Conservation (phyloP, 2,888 invertebrate genomes). For the Strigamia crassipes region DNA sequence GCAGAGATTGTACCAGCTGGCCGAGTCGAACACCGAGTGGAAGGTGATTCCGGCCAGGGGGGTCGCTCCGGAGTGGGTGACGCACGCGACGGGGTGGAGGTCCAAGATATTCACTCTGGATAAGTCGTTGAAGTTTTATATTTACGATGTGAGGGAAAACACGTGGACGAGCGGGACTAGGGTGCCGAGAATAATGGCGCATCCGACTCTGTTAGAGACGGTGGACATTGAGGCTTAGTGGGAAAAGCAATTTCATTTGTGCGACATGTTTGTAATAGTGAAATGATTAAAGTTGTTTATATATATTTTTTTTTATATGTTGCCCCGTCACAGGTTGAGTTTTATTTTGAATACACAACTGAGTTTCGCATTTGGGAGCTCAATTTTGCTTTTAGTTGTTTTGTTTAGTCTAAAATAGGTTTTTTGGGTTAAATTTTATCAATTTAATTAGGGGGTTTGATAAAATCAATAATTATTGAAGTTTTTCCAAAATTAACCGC, state of each 20-base stretch:
- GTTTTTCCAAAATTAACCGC: too few relatives aligned
- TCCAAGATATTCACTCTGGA: slow-evolving; percentile 33
- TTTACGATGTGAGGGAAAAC: slow-evolving; percentile 22
- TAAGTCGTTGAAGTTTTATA: slow-evolving; percentile 12
- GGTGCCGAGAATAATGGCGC: slow-evolving; percentile 28
- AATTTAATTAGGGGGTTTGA: too few relatives aligned
- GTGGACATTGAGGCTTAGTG: not conserved
- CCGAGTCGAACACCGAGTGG: not conserved
- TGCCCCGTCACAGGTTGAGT: too few relatives aligned
- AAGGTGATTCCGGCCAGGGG: not conserved
- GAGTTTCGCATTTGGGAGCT: too few relatives aligned
- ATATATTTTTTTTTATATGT: too few relatives aligned
- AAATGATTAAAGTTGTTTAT: too few relatives aligned
- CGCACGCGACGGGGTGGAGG: not conserved
- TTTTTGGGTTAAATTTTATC: too few relatives aligned
- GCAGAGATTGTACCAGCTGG: slow-evolving; percentile 11
- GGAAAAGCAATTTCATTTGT: not conserved
- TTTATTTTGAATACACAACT: too few relatives aligned
- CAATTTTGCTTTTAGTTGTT: not conserved
- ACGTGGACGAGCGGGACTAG: slow-evolving; percentile 20
- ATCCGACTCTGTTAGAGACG: not conserved
- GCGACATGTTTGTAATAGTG: too few relatives aligned
- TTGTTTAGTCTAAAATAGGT: not conserved
- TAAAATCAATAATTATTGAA: too few relatives aligned
- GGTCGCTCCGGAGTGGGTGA: slow-evolving; percentile 32